phyloP scores from a whole-genome alignment of 2,888 invertebrate species.

The Aspidiotus destructor region DNA sequence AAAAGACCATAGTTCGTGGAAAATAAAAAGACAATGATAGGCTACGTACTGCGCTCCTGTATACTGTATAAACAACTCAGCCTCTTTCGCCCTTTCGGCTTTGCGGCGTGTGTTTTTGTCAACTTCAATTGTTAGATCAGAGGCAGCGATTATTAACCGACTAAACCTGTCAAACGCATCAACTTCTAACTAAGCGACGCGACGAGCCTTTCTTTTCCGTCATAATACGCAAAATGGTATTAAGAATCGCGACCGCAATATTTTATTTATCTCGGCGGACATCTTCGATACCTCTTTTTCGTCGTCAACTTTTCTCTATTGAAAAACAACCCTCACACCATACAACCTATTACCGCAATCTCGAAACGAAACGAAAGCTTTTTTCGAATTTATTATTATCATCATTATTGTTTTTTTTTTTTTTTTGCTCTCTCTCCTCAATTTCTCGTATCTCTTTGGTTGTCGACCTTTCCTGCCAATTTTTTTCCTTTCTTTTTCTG shows the following conservation, averaged over 20 bases:
- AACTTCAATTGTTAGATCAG: constrained; percentile 27
- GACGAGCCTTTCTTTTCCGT: constrained; percentile 21
- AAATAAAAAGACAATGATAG: too few species aligned
- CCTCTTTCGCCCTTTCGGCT: too few species aligned
- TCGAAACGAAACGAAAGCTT: constrained; percentile 7
- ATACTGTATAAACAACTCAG: too few species aligned
- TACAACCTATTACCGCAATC: constrained; percentile 27
- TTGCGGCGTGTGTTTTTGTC: constrained; percentile 30
- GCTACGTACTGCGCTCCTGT: too few species aligned
- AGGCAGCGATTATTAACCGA: constrained; percentile 31
- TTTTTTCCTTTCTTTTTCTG: not conserved
- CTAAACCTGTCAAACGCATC: constrained; percentile 31
- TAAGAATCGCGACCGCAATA: constrained; percentile 6
- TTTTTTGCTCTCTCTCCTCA: not conserved
- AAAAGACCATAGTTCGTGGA: too few species aligned
- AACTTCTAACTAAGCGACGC: constrained; percentile 6
- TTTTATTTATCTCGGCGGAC: constrained; percentile 23
- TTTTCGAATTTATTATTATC: constrained; percentile 9
- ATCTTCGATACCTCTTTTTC: constrained; percentile 19
- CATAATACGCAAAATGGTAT: constrained; percentile 9
- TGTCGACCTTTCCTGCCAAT: too few species aligned
- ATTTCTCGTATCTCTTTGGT: not conserved
- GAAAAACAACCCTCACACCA: not conserved
- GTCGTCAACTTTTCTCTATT: not conserved
- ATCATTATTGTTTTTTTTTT: not conserved